Base-by-base conservation (phyloP, 2,797 vertebrate genomes). In the Rhinophrynus dorsalis region DNA sequence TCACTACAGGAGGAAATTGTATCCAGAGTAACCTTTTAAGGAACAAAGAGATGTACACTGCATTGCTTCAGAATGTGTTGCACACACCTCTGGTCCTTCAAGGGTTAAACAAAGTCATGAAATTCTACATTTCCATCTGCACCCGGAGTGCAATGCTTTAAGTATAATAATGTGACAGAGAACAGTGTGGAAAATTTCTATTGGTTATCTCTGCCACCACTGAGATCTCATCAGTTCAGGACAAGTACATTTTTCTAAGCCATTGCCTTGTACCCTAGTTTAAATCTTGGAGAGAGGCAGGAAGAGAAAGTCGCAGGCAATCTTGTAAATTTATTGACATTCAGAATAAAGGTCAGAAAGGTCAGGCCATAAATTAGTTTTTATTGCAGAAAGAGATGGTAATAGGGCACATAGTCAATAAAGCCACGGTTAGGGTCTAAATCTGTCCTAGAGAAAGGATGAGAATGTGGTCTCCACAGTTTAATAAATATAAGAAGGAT, bases 391-490 rank as follows among this genome's bases (percentile, higher is more conserved):
- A 54, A 47, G n/a, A 57, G 52, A 73, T 66, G 54, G 45, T 73
- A 66, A 66, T 66, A 52, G 42, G 47, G 45, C 69, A 66, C 23
- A 52, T 73, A 35, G 62, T 65, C 69, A 60, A 73, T 73, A 73
- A 66, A 73, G 55, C 27, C 54, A 60, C 45, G 35, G 55, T 27
- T 52, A 29, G 26, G 44, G 38, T 26, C 47, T 59, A 59, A 66
- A 66, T 65, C 62, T 45, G 45, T 66, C 47, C 35, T 32, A 35
- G 24, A 18, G 45, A 27, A 45, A 44, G 29, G 60, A 60, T 23
- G 50, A 45, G 21, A 37, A 35, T 27, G 23, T 27, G 26, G 35
- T 72, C 54, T 51, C 26, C 17, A 40, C 33, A 44, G 52, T 58
- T 65, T 52, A 18, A 71, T 71, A 57, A 37, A 45, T 63, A 47